Conservation (phyloP, 1,140 invertebrate species). For the Aphaenogaster rudis region DNA sequence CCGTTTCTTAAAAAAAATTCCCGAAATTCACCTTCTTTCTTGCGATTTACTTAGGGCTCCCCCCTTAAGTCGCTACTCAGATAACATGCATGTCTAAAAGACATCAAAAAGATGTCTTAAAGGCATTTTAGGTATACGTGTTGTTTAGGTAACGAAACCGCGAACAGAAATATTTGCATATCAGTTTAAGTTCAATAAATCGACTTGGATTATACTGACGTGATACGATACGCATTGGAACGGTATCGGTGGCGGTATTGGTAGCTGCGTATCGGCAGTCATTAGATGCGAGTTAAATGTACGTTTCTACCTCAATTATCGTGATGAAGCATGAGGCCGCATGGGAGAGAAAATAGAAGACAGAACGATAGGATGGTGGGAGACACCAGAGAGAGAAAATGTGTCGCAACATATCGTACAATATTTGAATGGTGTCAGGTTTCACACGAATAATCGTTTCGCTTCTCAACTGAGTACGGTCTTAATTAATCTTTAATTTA, state of each 20-base stretch:
- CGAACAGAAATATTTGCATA: constrained; percentile 21
- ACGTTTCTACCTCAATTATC: constrained; percentile 64
- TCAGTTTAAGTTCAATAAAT: constrained; percentile 45
- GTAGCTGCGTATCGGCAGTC: constrained; percentile 30
- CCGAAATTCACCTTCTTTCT: too few species aligned
- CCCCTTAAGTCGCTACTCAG: too few species aligned
- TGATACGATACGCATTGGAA: not conserved
- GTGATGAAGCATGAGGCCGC: constrained; percentile 27
- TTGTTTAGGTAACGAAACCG: constrained; percentile 4
- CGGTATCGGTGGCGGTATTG: constrained; percentile 2
- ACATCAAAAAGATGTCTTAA: too few species aligned
- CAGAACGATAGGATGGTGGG: not conserved
- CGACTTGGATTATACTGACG: not conserved
- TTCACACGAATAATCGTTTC: not conserved
- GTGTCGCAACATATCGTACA: not conserved
- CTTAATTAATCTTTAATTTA: constrained; percentile 21
- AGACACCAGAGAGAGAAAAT: constrained; percentile 19
- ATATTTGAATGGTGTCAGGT: not conserved
- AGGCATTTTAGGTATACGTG: not conserved
- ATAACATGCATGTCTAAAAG: too few species aligned
- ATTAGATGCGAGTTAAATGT: constrained; percentile 78
- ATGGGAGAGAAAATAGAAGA: not conserved
- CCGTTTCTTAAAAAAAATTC: too few species aligned
- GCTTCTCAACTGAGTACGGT: not conserved
- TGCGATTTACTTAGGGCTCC: too few species aligned